A percentile compares a stretch with the other conserved stretches of the same genome.
Conservation (phyloP, 2,113 vertebrate genomes). For the Macrotis lagotis region DNA sequence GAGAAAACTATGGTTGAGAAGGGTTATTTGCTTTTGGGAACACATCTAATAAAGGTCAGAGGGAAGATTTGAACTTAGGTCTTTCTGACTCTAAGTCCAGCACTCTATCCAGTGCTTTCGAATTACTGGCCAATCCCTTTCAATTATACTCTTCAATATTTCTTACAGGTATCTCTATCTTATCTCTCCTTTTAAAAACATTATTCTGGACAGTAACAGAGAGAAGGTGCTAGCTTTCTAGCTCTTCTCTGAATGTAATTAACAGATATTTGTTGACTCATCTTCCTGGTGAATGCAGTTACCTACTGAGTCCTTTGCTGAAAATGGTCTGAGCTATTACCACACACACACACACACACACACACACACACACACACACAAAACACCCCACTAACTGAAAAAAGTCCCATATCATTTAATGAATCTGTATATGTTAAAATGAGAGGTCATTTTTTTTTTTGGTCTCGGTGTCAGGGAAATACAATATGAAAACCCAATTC, state of each 20-base stretch:
- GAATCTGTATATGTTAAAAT: neutral
- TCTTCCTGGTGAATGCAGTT: neutral
- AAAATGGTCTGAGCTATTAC: neutral
- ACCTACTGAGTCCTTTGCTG: neutral
- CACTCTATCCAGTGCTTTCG: neutral
- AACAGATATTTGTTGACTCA: neutral
- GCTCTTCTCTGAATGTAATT: neutral
- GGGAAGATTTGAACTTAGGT: neutral
- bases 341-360: no score
- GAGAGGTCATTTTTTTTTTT: neutral
- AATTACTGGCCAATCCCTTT: neutral
- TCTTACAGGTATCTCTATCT: neutral
- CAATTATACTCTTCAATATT: neutral
- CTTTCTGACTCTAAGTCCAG: neutral
- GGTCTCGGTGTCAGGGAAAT: neutral
- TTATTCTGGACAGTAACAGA: neutral
- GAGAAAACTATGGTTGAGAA: neutral
- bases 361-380: no score
- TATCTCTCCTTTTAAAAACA: neutral
- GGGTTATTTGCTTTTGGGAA: neutral
- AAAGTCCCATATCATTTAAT: neutral
- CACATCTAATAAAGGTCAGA: neutral
- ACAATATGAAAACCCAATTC: neutral
- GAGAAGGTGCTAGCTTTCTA: neutral
- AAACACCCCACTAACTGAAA: neutral